Conservation (phyloP, 2,888 invertebrate species). For the Nipponacmea schrenckii region DNA sequence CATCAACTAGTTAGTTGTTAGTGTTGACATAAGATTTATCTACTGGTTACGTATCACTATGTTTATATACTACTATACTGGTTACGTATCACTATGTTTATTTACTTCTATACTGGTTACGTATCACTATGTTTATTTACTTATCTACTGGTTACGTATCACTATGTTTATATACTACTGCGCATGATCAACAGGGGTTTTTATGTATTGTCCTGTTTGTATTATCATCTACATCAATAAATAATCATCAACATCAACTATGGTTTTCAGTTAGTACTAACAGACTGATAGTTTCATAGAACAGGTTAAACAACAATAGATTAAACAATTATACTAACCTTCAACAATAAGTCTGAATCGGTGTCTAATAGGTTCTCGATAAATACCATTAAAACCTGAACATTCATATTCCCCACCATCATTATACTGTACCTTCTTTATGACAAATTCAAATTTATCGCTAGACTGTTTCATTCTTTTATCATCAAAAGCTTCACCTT, state of each 20-base stretch:
- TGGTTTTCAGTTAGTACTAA: background rate
- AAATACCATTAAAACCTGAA: conserved; percentile 67
- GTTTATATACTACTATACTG: too few species aligned
- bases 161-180: too few species aligned
- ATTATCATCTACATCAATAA: too few species aligned
- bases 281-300: background rate
- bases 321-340: conserved; percentile 64
- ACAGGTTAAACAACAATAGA: background rate
- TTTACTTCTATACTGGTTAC: too few species aligned
- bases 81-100: too few species aligned
- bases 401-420: conserved; percentile 94
- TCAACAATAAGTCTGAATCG: conserved; percentile 66
- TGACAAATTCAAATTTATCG: conserved; percentile 88
- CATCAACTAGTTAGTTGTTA: too few species aligned
- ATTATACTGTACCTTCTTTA: conserved; percentile 69
- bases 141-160: too few species aligned
- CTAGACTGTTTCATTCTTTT: conserved; percentile 74
- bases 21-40: too few species aligned
- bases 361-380: conserved; percentile 47
- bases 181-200: too few species aligned
- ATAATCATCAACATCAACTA: background rate
- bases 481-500: conserved; percentile 72
- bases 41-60: too few species aligned
- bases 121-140: too few species aligned
- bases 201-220: too few species aligned